phyloP scores from a whole-genome alignment of 2,888 invertebrate genomes.

The Hydroisotoma schaefferi region DNA sequence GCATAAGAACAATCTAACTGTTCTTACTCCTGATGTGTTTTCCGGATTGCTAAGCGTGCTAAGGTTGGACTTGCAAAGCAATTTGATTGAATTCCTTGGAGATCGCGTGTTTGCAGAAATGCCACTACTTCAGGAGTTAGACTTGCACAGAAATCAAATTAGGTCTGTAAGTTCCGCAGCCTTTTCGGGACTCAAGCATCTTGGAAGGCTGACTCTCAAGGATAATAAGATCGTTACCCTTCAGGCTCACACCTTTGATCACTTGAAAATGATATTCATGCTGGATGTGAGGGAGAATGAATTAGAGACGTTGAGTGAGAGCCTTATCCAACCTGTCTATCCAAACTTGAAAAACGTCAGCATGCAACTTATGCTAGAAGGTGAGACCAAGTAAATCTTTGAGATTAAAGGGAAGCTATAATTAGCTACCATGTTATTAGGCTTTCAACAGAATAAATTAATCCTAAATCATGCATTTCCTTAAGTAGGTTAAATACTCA shows the following conservation, averaged over 20 bases:
- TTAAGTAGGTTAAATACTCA: no score
- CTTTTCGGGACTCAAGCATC: constrained; percentile 69
- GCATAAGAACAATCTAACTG: constrained; percentile 60
- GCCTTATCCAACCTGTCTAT: constrained; percentile 72
- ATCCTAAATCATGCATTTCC: no score
- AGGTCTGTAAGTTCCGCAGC: constrained; percentile 72
- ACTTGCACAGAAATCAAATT: constrained; percentile 58
- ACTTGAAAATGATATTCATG: constrained; percentile 67
- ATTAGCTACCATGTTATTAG: no score
- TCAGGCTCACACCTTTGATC: constrained; percentile 67
- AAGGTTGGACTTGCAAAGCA: constrained; percentile 66
- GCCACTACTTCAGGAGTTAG: constrained; percentile 68
- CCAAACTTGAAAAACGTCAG: constrained; percentile 70
- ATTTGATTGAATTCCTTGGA: constrained; percentile 71
- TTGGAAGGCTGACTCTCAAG: constrained; percentile 68
- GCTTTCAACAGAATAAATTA: no score
- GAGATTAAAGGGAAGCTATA: no score
- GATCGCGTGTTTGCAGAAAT: constrained; percentile 75
- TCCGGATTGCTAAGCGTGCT: constrained; percentile 69
- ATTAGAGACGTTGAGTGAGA: constrained; percentile 70
- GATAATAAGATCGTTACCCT: constrained; percentile 71
- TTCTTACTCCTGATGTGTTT: constrained; percentile 72
- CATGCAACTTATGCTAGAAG: constrained; percentile 71
- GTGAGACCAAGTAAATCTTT: no score
- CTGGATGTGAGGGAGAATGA: constrained; percentile 74